phyloP scores from a whole-genome alignment of 2,888 invertebrate species.

The Mongoloraphidia duomilia region DNA sequence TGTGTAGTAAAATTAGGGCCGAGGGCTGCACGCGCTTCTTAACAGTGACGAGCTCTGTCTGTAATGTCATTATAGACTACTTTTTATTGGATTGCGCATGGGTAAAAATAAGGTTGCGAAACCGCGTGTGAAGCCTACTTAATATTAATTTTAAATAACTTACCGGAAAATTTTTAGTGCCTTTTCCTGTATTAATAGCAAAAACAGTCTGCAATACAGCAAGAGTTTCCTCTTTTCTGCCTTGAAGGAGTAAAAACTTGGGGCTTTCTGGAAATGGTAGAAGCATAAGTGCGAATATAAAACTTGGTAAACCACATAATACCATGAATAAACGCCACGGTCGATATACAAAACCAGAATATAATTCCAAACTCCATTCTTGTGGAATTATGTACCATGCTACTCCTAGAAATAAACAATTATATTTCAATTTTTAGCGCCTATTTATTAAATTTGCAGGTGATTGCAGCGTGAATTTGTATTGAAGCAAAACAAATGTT shows the following conservation, averaged over 20 bases:
- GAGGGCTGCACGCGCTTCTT: no score
- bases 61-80: no score
- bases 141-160: constrained; percentile 2
- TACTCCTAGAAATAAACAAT: constrained; percentile 1
- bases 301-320: constrained; percentile 13
- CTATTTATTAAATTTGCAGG: no score
- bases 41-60: no score
- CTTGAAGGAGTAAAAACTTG: constrained; percentile 15
- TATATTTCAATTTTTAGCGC: neutral
- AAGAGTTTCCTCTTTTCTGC: constrained; percentile 13
- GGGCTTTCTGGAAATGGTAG: constrained; percentile 18
- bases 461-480: no score
- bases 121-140: no score
- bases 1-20: no score
- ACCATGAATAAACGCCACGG: constrained; percentile 18
- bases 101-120: no score
- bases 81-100: no score
- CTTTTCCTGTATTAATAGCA: constrained; percentile 23
- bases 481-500: no score
- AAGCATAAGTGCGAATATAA: constrained; percentile 13
- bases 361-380: constrained; percentile 5
- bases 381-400: constrained; percentile 8
- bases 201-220: constrained; percentile 21
- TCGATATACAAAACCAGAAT: constrained; percentile 3
- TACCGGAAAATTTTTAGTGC: constrained; percentile 22